A percentile compares a stretch with the other conserved stretches of the same genome.
phyloP scores from a whole-genome alignment of 2,888 invertebrate genomes.

The Nemotelus nigrinus region DNA sequence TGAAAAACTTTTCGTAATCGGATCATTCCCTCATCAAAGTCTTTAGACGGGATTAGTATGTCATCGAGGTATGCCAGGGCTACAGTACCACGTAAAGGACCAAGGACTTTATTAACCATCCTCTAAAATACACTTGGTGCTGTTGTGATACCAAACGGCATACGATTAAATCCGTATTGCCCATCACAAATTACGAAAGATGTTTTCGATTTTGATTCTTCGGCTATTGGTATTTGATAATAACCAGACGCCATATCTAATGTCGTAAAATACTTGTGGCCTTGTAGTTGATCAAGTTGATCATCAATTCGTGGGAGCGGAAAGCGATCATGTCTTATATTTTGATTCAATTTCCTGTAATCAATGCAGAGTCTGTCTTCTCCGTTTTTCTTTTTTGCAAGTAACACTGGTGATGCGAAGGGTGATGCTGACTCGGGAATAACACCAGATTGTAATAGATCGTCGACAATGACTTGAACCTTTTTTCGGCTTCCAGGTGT shows the following conservation, averaged over 20 bases:
- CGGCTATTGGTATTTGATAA: constrained; percentile 43
- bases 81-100: constrained; percentile 31
- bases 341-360: constrained; percentile 40
- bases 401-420: constrained; percentile 38
- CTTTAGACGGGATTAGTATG: constrained; percentile 52
- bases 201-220: constrained; percentile 52
- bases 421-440: constrained; percentile 30
- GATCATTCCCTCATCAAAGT: constrained; percentile 48
- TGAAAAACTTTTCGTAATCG: constrained; percentile 20
- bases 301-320: constrained; percentile 42
- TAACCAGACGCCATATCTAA: constrained; percentile 46
- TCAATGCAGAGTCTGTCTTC: constrained; percentile 45
- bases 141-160: constrained; percentile 47
- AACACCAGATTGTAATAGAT: constrained; percentile 5
- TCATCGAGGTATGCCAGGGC: constrained; percentile 54
- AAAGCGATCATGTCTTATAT: constrained; percentile 38
- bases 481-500: background rate
- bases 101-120: constrained; percentile 44
- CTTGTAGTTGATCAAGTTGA: constrained; percentile 41
- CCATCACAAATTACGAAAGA: constrained; percentile 53
- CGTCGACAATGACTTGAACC: background rate
- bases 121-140: constrained; percentile 48
- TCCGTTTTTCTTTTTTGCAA: constrained; percentile 46
- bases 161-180: constrained; percentile 52
- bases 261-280: constrained; percentile 38